Base-by-base conservation (phyloP, 2,797 vertebrate genomes). In the Sebastes cheni region DNA sequence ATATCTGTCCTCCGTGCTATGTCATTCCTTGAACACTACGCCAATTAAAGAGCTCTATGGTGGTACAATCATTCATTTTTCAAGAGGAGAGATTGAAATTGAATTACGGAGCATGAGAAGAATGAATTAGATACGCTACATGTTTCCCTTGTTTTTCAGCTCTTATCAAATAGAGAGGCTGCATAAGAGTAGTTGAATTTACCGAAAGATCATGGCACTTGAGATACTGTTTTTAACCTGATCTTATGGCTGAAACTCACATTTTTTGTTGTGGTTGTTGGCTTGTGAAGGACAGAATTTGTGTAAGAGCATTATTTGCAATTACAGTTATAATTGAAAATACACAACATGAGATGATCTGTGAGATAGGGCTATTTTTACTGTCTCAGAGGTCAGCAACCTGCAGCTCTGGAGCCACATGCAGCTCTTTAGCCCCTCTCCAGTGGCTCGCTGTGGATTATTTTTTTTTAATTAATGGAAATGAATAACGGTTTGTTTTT, bases 1-100 rank as follows among this genome's bases (percentile, higher is more conserved):
- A 93, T 91, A 92, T 81, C 92, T 94, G 95, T 94, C 93, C 85
- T 92, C 93, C 84, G 86, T 88, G 89, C 86, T 82, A 73, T 95
- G 91, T 93, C 88, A 92, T 93, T 93, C 77, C 84, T 91, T 93
- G 93, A 93, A 89, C 88, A 88, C 86, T 88, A 79, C 75, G 82
- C 87, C 89, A 93, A 92, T 94, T 93, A 95, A 93, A 89, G 89
- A 83, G 87, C 82, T 91, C 86, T 84, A 88, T 64, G 84, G 78
- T 89, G 87, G 88, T 75, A 83, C 86, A 79, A 86, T 92, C 93
- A 88, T 89, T 94, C 89, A 91, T 94, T 94, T 46, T 91, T 88
- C 82, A 85, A 86, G 80, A 77, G 79, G 74, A 39, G 60, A 88
- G 84, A 90, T 88, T 92, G 89, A 93, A 95, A 93, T 92, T 88